phyloP scores from a whole-genome alignment of 2,888 invertebrate genomes.

The Penaeus monodon region DNA sequence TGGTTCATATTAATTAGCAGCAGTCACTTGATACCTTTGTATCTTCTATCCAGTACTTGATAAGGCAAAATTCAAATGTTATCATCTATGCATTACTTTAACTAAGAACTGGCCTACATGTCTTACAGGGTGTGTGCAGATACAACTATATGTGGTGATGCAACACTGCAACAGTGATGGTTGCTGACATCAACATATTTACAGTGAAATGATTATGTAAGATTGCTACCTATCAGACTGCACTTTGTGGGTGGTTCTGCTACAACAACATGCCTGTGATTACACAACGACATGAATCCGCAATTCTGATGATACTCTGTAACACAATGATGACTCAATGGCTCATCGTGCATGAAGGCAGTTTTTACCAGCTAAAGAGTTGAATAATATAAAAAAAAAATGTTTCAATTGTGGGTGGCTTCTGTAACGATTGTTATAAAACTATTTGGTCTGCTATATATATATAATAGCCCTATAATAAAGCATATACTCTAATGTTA shows the following conservation, averaged over 20 bases:
- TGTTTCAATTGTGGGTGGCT: too few species aligned
- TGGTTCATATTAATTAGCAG: not conserved
- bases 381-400: too few species aligned
- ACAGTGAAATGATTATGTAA: constrained; percentile 50
- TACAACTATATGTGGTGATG: constrained; percentile 38
- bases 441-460: too few species aligned
- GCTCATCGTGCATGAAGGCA: too few species aligned
- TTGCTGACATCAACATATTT: constrained; percentile 43
- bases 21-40: not conserved
- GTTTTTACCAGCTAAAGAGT: too few species aligned
- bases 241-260: not conserved
- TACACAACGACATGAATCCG: too few species aligned
- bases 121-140: constrained; percentile 36
- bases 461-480: too few species aligned
- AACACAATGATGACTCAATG: too few species aligned
- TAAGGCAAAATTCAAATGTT: constrained; percentile 22
- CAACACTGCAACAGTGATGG: constrained; percentile 30
- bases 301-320: too few species aligned
- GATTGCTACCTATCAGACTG: not conserved
- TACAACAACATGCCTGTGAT: too few species aligned
- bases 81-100: not conserved
- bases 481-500: too few species aligned
- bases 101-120: constrained; percentile 25
- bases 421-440: too few species aligned
- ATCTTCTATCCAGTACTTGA: not conserved